Base-by-base conservation (phyloP, 1,140 invertebrate species). In the Philotrypesis tridentata region DNA sequence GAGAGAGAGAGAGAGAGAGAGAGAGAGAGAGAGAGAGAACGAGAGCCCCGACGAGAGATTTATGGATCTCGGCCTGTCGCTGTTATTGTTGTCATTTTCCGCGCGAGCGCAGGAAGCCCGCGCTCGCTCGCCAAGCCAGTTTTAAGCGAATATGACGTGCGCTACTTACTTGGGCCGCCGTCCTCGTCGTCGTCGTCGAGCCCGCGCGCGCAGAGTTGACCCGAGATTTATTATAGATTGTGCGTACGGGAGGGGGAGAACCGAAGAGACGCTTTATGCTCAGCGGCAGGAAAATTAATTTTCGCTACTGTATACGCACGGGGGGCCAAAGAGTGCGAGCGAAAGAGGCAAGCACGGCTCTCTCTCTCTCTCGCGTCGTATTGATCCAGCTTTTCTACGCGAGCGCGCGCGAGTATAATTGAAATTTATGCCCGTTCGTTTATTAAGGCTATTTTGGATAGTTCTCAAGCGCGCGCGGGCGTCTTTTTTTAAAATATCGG, bases 71-170 rank as follows among this genome's bases (percentile, higher is more conserved):
- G n/a, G 48, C 6, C 17, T 55, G 48, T 21, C 63, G 63, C 17
- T 25, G 27, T 65, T 65, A 29, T 65, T 65, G 63, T 65, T 65
- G 63, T 65, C 63, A 65, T 29, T 65, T 65, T 29, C 25, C 14
- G 63, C 63, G 63, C 63, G 63, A 27, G 63, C 9, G 63, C 9
- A n/a, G 63, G 23, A n/a, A n/a, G n/a, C n/a, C n/a, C n/a, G n/a
- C n/a, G n/a, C 11, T 8, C 9, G 63, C 17, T 65, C 63, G 63
- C 4, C 25, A n/a, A 55, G 17, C 17, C 48, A 55, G 48, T 55
- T 55, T 55, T 55, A 55, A n/a, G 48, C 48, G 48, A 55, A 55
- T 55, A 55, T 55, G 48, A 55, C 48, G 48, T 55, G 48, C 48
- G 48, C 48, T 55, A 55, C 48, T 55, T 55, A 17, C 48, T 14